Evolutionary conservation across 2,888 invertebrate species (phyloP).

Genomic region (Rhagium mordax): DNA sequence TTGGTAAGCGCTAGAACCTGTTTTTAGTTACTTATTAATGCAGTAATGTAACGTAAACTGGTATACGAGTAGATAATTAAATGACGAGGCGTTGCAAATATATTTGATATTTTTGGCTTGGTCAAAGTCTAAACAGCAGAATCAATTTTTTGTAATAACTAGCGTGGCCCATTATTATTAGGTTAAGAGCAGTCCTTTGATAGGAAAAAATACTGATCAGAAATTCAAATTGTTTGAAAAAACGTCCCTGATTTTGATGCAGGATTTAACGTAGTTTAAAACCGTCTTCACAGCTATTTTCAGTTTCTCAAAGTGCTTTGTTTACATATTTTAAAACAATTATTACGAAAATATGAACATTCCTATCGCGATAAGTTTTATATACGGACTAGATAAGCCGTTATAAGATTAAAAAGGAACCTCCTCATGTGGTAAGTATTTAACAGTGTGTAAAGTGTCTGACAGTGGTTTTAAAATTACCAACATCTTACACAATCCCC

Average conservation of each 20-base stretch:
- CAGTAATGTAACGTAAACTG: slow-evolving; percentile 5
- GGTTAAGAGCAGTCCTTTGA: no score
- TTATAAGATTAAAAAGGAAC: neutral
- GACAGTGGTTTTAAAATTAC: no score
- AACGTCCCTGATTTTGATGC: no score
- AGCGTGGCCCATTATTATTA: no score
- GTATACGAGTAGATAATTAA: slow-evolving; percentile 14
- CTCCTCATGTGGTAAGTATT: no score
- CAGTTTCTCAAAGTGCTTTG: neutral
- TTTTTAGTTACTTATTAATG: slow-evolving; percentile 24
- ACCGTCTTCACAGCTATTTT: no score
- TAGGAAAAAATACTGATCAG: no score
- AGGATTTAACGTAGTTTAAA: no score
- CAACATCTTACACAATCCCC: no score
- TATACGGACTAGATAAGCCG: neutral
- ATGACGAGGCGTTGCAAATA: slow-evolving; percentile 16
- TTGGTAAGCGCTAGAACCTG: slow-evolving; percentile 17
- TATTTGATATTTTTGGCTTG: slow-evolving; percentile 15
- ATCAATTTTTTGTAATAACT: no score
- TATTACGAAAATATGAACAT: neutral
- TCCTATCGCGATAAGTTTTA: neutral
- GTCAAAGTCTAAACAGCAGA: neutral
- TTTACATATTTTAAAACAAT: neutral
- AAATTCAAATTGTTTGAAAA: no score
- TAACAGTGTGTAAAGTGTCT: no score